phyloP scores from a whole-genome alignment of 1,140 invertebrate species.

The Stegodyphus mimosarum region DNA sequence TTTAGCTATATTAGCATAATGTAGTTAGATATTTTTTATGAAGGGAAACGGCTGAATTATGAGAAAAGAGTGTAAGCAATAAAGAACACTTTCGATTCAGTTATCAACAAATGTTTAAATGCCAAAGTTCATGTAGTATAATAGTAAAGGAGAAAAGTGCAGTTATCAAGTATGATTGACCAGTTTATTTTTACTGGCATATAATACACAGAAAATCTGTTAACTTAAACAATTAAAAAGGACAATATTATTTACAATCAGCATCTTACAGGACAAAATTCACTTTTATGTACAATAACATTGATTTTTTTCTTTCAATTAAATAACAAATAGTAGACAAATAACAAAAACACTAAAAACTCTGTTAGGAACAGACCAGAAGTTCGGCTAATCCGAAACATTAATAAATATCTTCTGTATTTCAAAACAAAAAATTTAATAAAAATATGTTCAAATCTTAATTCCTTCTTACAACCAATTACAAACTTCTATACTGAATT shows the following conservation, averaged over 20 bases:
- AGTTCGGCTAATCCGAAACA: constrained; percentile 19
- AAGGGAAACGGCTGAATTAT: too few relatives aligned
- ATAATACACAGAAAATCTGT: constrained; percentile 38
- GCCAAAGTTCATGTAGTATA: too few relatives aligned
- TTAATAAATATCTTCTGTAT: constrained; percentile 7
- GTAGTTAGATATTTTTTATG: too few relatives aligned
- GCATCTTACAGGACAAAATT: constrained; percentile 47
- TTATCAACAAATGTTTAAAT: too few relatives aligned
- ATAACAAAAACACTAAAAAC: background rate
- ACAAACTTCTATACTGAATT: too few relatives aligned
- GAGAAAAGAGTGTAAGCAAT: too few relatives aligned
- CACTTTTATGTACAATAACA: constrained; percentile 41
- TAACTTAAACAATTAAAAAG: constrained; percentile 41
- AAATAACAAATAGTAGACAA: constrained; percentile 14
- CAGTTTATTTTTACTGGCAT: constrained; percentile 49
- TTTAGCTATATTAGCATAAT: too few relatives aligned
- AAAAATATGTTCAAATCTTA: too few relatives aligned
- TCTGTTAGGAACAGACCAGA: constrained; percentile 37
- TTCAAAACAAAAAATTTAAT: too few relatives aligned
- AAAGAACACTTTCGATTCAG: too few relatives aligned
- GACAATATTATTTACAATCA: constrained; percentile 35
- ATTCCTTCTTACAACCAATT: too few relatives aligned
- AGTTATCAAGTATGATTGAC: constrained; percentile 12
- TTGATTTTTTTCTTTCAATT: background rate
- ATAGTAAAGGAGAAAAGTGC: background rate